Evolutionary conservation across 2,797 vertebrate genomes (phyloP), one percentile per base, ranked within the genome.

Genomic region (Oreonectes daqikongensis): DNA sequence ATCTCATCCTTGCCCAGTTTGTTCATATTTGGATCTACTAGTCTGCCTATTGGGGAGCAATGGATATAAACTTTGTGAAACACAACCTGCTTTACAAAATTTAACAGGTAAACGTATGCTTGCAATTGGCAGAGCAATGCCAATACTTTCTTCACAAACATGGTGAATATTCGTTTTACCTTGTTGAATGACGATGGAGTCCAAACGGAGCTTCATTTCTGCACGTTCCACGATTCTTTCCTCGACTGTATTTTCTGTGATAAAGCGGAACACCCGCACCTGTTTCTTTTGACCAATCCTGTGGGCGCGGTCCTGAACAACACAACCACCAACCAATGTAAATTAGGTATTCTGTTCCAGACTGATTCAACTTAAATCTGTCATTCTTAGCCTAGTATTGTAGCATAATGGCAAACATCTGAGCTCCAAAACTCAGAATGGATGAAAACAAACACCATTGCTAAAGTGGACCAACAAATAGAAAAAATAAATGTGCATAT

Each of bases 101-200:
- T 12, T 57, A 15, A 11, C 22, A 35, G 35, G 35, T 9, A 35
- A 35, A 35, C 8, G 35, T 35, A 9, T 35, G 35, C 35, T 10
- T 9, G 8, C 8, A 52, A 52, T 20, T 52, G n/a, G 17, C 18
- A 46, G 7, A n/a, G 18, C 17, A 48, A 1, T 48, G 1, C 18
- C 5, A 9, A 22, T 20, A 50, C 18, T n/a, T 1, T 6, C 5
- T 6, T 14, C 15, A 48, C 5, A 48, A 26, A 66, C 3, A 18
- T 50, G 4, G 38, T 35, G 26, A 28, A 3, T 4, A 22, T 57
- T 65, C 4, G 10, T 64, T 22, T 42, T 42, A 96, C 98, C 98
- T 93, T 99, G 98, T 81, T 99, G 98, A 87, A 99, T 99, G 84
- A 99, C 98, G 1, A 99, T 99, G 3, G 98, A 99, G 84, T 99